Conservation (phyloP, 2,888 invertebrate species). For the Proisotoma minuta region DNA sequence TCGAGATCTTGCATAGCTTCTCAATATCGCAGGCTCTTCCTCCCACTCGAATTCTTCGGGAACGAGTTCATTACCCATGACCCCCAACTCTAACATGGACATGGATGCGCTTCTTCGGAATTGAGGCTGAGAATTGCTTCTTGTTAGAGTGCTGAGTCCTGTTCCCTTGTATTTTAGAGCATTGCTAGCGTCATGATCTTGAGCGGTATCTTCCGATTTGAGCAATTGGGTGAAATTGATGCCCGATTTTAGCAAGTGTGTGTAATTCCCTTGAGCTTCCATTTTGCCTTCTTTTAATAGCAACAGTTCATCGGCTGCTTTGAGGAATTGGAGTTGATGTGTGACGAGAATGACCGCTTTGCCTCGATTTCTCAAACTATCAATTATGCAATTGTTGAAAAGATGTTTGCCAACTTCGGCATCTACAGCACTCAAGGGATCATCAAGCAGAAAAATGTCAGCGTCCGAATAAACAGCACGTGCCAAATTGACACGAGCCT, state of each 20-base stretch:
- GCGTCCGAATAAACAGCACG: slow-evolving; percentile 44
- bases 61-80: slow-evolving; percentile 14
- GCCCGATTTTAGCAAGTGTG: slow-evolving; percentile 66
- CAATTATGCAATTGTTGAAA: slow-evolving; percentile 41
- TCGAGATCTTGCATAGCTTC: slow-evolving; percentile 21
- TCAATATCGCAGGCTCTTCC: slow-evolving; percentile 36
- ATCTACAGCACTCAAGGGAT: slow-evolving; percentile 37
- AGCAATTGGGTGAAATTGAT: slow-evolving; percentile 72
- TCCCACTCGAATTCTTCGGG: slow-evolving; percentile 36
- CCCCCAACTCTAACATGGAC: slow-evolving; percentile 21
- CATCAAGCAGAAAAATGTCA: slow-evolving; percentile 38
- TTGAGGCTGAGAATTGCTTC: slow-evolving; percentile 1
- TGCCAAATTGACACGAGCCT: slow-evolving; percentile 55
- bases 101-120: slow-evolving; percentile 35
- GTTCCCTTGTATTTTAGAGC: slow-evolving; percentile 25
- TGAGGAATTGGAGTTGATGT: slow-evolving; percentile 44
- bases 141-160: slow-evolving; percentile 12
- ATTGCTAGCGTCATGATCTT: neutral
- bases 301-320: slow-evolving; percentile 36
- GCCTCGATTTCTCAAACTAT: slow-evolving; percentile 27
- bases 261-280: slow-evolving; percentile 50
- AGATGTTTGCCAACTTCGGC: slow-evolving; percentile 42
- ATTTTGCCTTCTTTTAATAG: slow-evolving; percentile 34
- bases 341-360: slow-evolving; percentile 41
- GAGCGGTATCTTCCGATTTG: slow-evolving; percentile 48